Conservation (phyloP, 2,888 invertebrate species). For the Drosophila sordidapex region DNA sequence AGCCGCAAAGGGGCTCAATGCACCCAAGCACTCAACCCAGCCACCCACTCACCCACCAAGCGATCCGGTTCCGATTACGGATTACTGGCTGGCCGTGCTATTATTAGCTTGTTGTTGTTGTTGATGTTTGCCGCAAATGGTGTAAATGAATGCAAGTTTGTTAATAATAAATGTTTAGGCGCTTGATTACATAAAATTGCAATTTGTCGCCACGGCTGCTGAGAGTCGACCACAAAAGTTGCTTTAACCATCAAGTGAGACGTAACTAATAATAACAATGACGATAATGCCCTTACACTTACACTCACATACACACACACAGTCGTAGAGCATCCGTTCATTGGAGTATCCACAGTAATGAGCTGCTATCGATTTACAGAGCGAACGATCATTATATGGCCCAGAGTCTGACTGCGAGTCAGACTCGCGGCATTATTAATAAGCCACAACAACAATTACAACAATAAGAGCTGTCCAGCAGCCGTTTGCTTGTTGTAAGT, state of each 20-base stretch:
- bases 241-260: constrained; percentile 57
- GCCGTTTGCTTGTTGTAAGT: constrained; percentile 66
- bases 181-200: constrained; percentile 77
- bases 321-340: not conserved
- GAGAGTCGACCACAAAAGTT: constrained; percentile 61
- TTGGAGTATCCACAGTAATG: constrained; percentile 56
- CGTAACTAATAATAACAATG: constrained; percentile 58
- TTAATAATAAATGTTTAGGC: constrained; percentile 80
- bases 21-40: not conserved
- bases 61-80: constrained; percentile 48
- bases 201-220: constrained; percentile 54
- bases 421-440: constrained; percentile 58
- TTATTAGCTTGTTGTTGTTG: not conserved
- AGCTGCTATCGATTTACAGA: constrained; percentile 76
- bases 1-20: constrained; percentile 47
- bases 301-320: not conserved
- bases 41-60: constrained; percentile 34
- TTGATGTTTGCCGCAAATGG: constrained; percentile 59
- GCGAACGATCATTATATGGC: constrained; percentile 55
- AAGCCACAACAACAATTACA: constrained; percentile 79
- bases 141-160: constrained; percentile 75
- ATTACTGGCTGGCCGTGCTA: constrained; percentile 5
- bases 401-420: constrained; percentile 6
- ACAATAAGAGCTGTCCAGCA: constrained; percentile 65
- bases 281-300: constrained; percentile 38